Base-by-base conservation (phyloP, 35 echinoderm and acorn worm species). In the Acanthaster planci region DNA sequence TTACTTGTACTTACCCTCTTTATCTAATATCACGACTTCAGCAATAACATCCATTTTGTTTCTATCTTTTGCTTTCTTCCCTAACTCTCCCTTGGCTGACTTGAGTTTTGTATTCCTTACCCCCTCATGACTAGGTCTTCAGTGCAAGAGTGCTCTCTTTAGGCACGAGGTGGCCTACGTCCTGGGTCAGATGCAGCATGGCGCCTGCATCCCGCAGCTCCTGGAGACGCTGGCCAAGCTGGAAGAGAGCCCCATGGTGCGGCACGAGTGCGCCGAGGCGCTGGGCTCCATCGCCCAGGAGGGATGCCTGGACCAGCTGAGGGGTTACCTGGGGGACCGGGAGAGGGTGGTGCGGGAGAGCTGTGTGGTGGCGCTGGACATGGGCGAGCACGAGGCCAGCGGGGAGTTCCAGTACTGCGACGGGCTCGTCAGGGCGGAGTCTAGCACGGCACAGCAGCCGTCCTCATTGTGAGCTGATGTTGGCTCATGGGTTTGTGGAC, bases 211-310 rank as follows among this genome's bases (percentile, higher is more conserved):
- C 51, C 82, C 85, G 26, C 85, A 93, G 27, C 86, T 99, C 26
- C 60, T 77, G 37, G 76, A 85, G 52, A 76, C 81, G 18, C 64
- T 99, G 32, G 40, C 51, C 21, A 86, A 84, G 56, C 23, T 67
- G 34, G 55, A 80, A 26, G 96, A 99, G 60, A 89, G 94, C 54
- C 59, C 92, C 21, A 99, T 99, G 96, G 96, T 99, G 0, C 57
- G 96, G 64, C 96, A 99, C 44, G 96, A 99, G 75, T 99, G 96
- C 72, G 96, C 96, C 19, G 96, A 99, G 60, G 96, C 96, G 39
- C 67, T 99, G 19, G 96, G 96, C 12, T 99, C 96, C 10, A 94
- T 99, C 14, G 96, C 96, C 0, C 83, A 88, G 21, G 77, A 89
- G 27, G 84, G 91, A 36, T 94, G 92, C 76, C 55, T 92, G 40